Evolutionary conservation across 2,888 invertebrate genomes (phyloP).

Genomic region (Chironomus riparius): DNA sequence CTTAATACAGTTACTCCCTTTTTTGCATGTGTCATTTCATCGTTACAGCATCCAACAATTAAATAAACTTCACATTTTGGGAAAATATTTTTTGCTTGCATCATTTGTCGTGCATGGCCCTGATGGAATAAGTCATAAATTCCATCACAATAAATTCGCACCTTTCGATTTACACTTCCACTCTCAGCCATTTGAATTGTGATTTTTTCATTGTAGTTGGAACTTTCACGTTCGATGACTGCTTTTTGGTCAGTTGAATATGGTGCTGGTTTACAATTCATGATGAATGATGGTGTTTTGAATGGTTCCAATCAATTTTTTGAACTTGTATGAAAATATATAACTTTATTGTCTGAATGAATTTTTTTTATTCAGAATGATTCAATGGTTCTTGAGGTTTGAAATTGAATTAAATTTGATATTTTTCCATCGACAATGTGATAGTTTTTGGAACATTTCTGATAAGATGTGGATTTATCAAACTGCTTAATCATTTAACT

Average conservation of each 20-base stretch:
- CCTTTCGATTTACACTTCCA: constrained; percentile 69
- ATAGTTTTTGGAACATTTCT: too few species aligned
- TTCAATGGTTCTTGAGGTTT: background rate
- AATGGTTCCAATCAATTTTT: too few species aligned
- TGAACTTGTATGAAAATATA: background rate
- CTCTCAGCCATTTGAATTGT: constrained; percentile 73
- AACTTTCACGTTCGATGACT: constrained; percentile 59
- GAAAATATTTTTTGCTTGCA: constrained; percentile 94
- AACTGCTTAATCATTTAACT: too few species aligned
- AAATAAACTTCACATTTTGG: constrained; percentile 76
- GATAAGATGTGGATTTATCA: too few species aligned
- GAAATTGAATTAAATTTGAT: background rate
- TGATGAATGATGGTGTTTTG: background rate
- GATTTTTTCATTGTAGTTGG: constrained; percentile 75
- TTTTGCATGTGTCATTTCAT: constrained; percentile 77
- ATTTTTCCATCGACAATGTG: background rate
- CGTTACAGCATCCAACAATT: constrained; percentile 95
- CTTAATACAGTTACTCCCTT: constrained; percentile 97
- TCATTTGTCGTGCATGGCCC: constrained; percentile 91
- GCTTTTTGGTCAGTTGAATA: constrained; percentile 82
- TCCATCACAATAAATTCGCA: constrained; percentile 96
- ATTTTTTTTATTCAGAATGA: background rate
- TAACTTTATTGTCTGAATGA: background rate
- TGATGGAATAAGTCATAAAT: constrained; percentile 99
- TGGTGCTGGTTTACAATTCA: constrained; percentile 63